A percentile compares a stretch with the other conserved stretches of the same genome.
Evolutionary conservation across 2,113 vertebrate genomes (phyloP).

Genomic region (Glaucomys volans): DNA sequence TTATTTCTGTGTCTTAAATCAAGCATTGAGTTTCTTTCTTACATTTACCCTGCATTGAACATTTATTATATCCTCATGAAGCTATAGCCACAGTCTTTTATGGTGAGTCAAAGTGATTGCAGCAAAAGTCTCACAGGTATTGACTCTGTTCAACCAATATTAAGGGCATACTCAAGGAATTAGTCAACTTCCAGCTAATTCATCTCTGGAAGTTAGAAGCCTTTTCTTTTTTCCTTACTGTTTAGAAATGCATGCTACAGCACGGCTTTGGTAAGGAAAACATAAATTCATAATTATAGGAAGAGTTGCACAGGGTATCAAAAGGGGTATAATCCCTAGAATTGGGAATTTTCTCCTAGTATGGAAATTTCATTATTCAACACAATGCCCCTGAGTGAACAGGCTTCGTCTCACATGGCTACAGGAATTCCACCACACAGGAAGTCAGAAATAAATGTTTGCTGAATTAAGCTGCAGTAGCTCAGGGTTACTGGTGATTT

Average conservation of each 20-base stretch:
- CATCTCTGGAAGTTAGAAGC: background rate
- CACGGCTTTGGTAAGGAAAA: background rate
- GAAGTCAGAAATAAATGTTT: background rate
- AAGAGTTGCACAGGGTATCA: background rate
- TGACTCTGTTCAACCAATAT: background rate
- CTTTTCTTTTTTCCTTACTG: background rate
- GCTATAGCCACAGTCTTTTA: background rate
- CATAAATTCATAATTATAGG: background rate
- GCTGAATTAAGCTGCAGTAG: background rate
- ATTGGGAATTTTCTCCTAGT: background rate
- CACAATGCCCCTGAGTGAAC: background rate
- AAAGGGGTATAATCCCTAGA: background rate
- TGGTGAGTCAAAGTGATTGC: background rate
- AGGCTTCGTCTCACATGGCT: background rate
- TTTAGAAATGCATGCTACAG: background rate
- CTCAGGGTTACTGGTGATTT: background rate
- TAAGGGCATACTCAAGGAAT: background rate
- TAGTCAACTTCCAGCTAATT: background rate
- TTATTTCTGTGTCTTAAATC: conserved; percentile 43
- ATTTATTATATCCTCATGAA: conserved; percentile 32
- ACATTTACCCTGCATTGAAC: background rate
- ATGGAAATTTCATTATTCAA: background rate
- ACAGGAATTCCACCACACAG: background rate
- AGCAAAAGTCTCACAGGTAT: background rate
- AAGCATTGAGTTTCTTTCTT: conserved; percentile 60